Evolutionary conservation across 2,797 vertebrate species (phyloP).

Genomic region (Loris lydekkerianus): DNA sequence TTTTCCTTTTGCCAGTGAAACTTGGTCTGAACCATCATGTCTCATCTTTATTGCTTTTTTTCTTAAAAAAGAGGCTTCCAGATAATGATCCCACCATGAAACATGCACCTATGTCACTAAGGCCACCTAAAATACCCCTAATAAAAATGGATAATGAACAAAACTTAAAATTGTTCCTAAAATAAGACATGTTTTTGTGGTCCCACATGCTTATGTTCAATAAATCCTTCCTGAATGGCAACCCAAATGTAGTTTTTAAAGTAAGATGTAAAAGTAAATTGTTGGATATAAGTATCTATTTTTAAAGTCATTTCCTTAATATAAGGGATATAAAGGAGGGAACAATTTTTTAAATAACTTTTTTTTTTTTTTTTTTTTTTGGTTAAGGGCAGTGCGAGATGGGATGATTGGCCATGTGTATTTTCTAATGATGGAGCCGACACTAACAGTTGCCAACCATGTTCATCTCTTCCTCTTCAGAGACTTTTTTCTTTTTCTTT

Average conservation of each 20-base stretch:
- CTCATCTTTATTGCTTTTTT: background rate
- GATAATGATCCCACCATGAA: background rate
- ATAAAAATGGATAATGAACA: background rate
- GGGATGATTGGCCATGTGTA: background rate
- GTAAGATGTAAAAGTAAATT: background rate
- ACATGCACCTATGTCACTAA: background rate
- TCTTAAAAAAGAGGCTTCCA: background rate
- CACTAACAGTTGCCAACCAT: too few relatives aligned
- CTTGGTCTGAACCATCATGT: background rate
- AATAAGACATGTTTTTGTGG: background rate
- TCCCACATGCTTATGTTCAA: background rate
- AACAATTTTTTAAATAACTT: background rate
- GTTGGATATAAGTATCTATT: too few relatives aligned
- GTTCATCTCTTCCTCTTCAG: background rate
- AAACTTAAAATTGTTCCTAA: background rate
- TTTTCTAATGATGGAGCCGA: background rate
- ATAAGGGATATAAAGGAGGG: background rate
- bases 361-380: background rate
- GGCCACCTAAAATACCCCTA: background rate
- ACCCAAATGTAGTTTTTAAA: background rate
- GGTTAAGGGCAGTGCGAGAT: fast-evolving
- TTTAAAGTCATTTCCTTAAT: background rate
- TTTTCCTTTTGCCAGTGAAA: background rate
- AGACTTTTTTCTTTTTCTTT: background rate
- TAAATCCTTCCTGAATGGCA: background rate